Evolutionary conservation across 2,797 vertebrate genomes (phyloP).

Genomic region (Lerista edwardsae): DNA sequence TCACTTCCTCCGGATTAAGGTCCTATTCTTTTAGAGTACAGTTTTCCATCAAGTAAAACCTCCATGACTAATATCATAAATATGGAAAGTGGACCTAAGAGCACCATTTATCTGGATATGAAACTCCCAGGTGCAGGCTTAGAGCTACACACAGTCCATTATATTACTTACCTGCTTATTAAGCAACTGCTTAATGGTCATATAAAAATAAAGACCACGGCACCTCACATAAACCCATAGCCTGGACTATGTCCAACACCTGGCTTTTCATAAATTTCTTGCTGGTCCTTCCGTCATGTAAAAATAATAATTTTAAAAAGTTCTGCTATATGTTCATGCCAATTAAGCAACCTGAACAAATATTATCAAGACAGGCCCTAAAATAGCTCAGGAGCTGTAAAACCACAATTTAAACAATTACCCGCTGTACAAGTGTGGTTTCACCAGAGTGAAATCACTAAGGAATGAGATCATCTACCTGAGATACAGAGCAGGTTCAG

Average conservation of each 20-base stretch:
- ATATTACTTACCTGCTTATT: slow-evolving; percentile 23
- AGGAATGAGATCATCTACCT: slow-evolving; percentile 1
- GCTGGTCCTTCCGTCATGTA: slow-evolving; percentile 30
- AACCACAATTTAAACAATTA: slow-evolving; percentile 30
- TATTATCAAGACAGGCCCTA: slow-evolving; percentile 19
- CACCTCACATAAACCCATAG: slow-evolving; percentile 11
- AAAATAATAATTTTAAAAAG: slow-evolving; percentile 19
- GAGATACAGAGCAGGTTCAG: background rate
- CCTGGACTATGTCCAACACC: slow-evolving; percentile 22
- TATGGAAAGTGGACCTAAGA: slow-evolving; percentile 2
- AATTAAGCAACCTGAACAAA: slow-evolving; percentile 28
- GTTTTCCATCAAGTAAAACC: slow-evolving; percentile 9
- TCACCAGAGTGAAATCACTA: background rate
- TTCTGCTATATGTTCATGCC: slow-evolving; percentile 10
- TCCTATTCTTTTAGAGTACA: background rate
- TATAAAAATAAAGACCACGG: slow-evolving; percentile 22
- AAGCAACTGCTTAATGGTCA: slow-evolving; percentile 18
- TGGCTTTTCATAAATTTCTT: slow-evolving; percentile 31
- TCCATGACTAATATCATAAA: slow-evolving; percentile 10
- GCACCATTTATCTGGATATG: background rate
- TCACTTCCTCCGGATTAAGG: background rate
- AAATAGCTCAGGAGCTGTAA: slow-evolving; percentile 19
- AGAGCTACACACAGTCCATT: slow-evolving; percentile 15
- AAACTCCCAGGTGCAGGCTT: slow-evolving; percentile 15
- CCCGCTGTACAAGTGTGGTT: accelerated